Base-by-base conservation (phyloP, 1,140 invertebrate species). In the Meteorus sp. region DNA sequence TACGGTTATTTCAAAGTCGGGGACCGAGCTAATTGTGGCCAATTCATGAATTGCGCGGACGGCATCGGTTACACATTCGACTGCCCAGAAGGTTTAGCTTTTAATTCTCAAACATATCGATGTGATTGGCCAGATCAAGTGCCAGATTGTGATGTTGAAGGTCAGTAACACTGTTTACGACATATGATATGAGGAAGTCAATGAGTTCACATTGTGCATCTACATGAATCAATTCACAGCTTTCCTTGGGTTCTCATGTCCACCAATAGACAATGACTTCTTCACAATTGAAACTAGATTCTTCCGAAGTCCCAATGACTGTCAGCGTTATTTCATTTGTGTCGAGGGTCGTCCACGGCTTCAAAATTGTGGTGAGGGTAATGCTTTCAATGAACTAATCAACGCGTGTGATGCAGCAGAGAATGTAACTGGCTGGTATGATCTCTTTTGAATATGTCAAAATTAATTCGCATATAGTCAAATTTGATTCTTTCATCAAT, bases 101-200 rank as follows among this genome's bases (percentile, higher is more conserved):
- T 92, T 74, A 91, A 90, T 70, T 79, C 86, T 5, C 84, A 87
- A 43, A 86, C 78, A 2, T 90, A 91, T 65, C 84, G 88, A 29
- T 94, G 93, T 71, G 91, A 94, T 61, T 95, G 92, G 92, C 91
- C 91, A 1, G 92, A 93, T 78, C 83, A 89, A 63, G 91, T 90
- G 2, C 68, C 81, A 1, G 85, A 87, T 48, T 93, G 90, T 67
- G 87, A 92, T 70, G 86, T 87, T 44, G 89, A 92, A 84, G 85
- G 88, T 88, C 1, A 45, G 8, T 45, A 8, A 25, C 19, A 13
- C 15, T 9, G 2, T 51, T 17, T 22, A 52, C 2, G 9, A 33
- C 29, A 37, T 13, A 23, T 13, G 11, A n/a, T n/a, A n/a, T n/a
- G n/a, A n/a, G n/a, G n/a, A n/a, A n/a, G n/a, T n/a, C n/a, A n/a